Evolutionary conservation across 2,888 invertebrate species (phyloP).

Genomic region (Lumbricus terrestris): DNA sequence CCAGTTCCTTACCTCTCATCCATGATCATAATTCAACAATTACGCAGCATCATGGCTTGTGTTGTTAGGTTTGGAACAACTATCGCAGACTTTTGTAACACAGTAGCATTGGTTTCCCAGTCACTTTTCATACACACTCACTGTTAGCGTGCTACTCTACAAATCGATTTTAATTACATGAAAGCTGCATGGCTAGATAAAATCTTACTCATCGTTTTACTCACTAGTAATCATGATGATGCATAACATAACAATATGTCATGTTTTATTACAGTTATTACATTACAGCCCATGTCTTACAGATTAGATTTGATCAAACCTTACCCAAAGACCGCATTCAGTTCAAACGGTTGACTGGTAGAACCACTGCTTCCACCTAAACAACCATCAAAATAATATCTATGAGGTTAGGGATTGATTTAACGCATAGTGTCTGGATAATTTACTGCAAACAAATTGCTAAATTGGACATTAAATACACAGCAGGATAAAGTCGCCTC

Average conservation of each 20-base stretch:
- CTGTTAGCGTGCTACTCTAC: too few species aligned
- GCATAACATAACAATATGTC: too few species aligned
- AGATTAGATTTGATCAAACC: background rate
- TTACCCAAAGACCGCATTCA: background rate
- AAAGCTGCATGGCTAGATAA: background rate
- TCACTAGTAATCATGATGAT: background rate
- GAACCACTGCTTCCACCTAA: background rate
- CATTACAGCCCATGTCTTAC: background rate
- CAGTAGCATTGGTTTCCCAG: too few species aligned
- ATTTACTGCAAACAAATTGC: background rate
- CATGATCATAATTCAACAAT: too few species aligned
- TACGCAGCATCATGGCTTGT: too few species aligned
- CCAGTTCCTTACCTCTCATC: too few species aligned
- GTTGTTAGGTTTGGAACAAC: too few species aligned
- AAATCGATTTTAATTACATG: too few species aligned
- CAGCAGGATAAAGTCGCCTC: too few species aligned
- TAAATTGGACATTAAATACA: background rate
- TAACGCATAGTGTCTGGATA: background rate
- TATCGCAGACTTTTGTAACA: too few species aligned
- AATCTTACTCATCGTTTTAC: background rate
- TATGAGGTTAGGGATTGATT: background rate
- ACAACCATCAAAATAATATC: background rate
- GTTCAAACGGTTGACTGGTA: constrained; percentile 3
- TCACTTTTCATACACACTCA: too few species aligned
- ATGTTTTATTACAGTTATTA: too few species aligned